These are phyloP conservation scores for Caiman crocodilus DNA, from an alignment of 2,797 vertebrate genomes.

Conservation along the genomic window DNA sequence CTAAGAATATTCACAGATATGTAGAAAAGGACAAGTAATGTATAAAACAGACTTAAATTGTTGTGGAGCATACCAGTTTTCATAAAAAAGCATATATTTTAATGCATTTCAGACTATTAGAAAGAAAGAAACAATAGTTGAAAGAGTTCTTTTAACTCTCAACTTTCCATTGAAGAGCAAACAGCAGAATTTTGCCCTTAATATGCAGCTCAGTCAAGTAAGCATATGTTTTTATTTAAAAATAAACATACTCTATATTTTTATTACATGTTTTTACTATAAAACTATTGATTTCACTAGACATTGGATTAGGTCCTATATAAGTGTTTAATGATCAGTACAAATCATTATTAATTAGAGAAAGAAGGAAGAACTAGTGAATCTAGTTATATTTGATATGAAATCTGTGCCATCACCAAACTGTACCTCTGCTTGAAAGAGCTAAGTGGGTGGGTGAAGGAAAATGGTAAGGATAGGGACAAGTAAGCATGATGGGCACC, in stretches of 20 bases:
- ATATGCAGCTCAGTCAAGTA: neutral
- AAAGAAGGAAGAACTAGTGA: neutral
- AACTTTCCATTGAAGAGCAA: neutral
- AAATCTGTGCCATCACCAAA: slow-evolving; percentile 7
- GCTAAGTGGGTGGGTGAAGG: neutral
- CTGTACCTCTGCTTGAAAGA: neutral
- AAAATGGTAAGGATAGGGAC: neutral
- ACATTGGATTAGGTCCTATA: neutral
- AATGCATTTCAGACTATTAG: neutral
- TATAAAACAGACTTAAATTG: neutral
- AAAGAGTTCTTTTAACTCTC: neutral
- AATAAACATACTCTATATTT: neutral
- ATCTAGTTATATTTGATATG: neutral
- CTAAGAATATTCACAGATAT: neutral
- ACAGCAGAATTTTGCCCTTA: neutral
- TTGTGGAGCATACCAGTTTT: neutral
- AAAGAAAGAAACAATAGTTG: neutral
- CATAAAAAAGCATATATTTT: neutral
- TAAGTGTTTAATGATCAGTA: neutral
- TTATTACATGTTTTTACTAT: fast-evolving
- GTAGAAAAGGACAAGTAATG: neutral
- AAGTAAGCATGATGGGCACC: neutral
- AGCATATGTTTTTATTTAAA: neutral
- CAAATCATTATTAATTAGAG: neutral
- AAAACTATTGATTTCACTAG: neutral